Evolutionary conservation across 2,113 vertebrate genomes (phyloP).

Genomic region (Malurus melanocephalus): DNA sequence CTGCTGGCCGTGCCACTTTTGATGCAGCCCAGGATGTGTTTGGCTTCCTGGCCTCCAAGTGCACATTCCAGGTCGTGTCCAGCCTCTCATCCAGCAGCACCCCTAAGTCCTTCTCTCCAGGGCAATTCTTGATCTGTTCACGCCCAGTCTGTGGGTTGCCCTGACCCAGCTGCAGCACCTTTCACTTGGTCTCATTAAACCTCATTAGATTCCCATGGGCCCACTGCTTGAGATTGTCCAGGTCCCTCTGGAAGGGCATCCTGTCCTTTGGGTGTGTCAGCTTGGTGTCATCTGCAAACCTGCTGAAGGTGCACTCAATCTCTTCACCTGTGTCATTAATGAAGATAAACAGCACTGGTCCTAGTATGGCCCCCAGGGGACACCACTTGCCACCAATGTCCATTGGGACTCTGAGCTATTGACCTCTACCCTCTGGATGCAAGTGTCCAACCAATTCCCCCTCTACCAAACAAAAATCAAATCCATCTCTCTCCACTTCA

Average conservation of each 20-base stretch:
- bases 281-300: background rate
- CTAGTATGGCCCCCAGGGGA: fast-evolving
- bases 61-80: background rate
- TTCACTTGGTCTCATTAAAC: background rate
- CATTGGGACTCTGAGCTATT: background rate
- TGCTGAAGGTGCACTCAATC: background rate
- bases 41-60: background rate
- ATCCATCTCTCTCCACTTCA: background rate
- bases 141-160: background rate
- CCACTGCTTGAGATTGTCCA: background rate
- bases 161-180: background rate
- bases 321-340: background rate
- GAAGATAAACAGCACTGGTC: background rate
- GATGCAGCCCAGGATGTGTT: background rate
- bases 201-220: background rate
- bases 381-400: background rate
- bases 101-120: background rate
- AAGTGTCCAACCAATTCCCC: background rate
- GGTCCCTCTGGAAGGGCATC: background rate
- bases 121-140: fast-evolving
- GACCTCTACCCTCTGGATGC: no score
- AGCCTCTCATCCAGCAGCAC: background rate
- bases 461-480: background rate
- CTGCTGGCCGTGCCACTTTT: fast-evolving
- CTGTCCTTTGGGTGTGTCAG: background rate